phyloP scores from a whole-genome alignment of 2,797 vertebrate species.

The Gila robusta region DNA sequence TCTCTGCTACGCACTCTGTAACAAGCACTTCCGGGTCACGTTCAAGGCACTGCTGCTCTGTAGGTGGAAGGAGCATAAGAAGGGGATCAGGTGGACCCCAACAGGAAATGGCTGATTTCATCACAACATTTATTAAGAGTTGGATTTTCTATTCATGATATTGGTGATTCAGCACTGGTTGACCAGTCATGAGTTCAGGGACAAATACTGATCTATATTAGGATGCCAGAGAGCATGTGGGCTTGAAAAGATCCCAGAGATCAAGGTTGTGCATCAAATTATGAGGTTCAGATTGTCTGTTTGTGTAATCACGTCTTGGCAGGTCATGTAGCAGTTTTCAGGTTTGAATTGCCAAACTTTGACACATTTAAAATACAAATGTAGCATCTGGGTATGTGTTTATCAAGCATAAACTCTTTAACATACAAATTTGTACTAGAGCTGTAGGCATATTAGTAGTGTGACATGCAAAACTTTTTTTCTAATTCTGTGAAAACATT shows the following conservation, averaged over 20 bases:
- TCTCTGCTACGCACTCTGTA: conserved; percentile 62
- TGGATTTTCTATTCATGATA: neutral
- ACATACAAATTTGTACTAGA: neutral
- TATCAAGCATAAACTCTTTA: neutral
- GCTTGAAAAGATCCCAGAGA: neutral
- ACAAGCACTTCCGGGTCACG: conserved; percentile 62
- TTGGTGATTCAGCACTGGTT: neutral
- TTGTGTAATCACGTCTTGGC: neutral
- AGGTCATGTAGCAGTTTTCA: neutral
- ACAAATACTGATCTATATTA: neutral
- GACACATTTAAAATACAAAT: neutral
- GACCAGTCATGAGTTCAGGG: neutral
- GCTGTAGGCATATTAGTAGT: neutral
- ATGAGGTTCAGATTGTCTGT: neutral
- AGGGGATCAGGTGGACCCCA: conserved; percentile 43
- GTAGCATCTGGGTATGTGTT: neutral
- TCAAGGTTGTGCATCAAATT: neutral
- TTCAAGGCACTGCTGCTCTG: conserved; percentile 62
- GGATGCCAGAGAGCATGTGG: neutral
- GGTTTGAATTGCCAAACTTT: neutral
- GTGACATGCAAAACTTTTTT: neutral
- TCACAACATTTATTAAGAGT: neutral
- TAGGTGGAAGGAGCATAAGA: conserved; percentile 54
- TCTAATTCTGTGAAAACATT: neutral
- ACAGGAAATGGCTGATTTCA: conserved; percentile 27